These are phyloP conservation scores for Chrysolophus pictus DNA, from an alignment of 2,797 vertebrate species.

Conservation along the genomic window DNA sequence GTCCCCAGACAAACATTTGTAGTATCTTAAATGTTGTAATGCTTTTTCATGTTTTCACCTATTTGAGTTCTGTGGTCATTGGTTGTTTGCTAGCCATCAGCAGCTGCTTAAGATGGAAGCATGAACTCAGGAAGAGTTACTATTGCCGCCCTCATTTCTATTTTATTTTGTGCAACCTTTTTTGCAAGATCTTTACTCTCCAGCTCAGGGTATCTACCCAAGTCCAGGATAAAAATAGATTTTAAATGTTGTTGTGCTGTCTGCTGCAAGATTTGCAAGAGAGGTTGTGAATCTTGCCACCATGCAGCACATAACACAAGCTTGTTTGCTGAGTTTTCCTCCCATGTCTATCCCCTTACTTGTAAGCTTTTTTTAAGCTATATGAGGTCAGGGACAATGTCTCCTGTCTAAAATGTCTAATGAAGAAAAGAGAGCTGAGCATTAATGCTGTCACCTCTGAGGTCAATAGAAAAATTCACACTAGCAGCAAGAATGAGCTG, in stretches of 20 bases:
- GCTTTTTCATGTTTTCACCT: not conserved
- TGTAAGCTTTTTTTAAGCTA: not conserved
- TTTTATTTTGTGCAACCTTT: not conserved
- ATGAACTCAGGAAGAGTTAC: not conserved
- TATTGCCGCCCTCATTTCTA: not conserved
- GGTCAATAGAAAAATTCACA: not conserved
- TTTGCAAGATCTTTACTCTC: not conserved
- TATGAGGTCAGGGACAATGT: not conserved
- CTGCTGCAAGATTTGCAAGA: not conserved
- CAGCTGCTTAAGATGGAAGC: not conserved
- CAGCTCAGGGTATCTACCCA: not conserved
- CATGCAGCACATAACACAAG: not conserved
- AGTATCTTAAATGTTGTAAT: not conserved
- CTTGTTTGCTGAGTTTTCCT: not conserved
- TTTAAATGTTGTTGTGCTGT: not conserved
- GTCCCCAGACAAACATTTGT: not conserved
- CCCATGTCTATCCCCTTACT: not conserved
- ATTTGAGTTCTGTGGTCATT: conserved; percentile 15
- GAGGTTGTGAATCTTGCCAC: not conserved
- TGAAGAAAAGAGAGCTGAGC: not conserved
- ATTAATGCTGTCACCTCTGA: not conserved
- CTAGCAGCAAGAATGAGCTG: not conserved
- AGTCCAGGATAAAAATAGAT: not conserved
- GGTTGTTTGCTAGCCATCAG: not conserved
- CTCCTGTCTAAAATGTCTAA: not conserved